Percentiles rank a stretch among this genome's conserved stretches.
Evolutionary conservation across 2,888 invertebrate species (phyloP).

Genomic region (Meghimatium bilineatum): DNA sequence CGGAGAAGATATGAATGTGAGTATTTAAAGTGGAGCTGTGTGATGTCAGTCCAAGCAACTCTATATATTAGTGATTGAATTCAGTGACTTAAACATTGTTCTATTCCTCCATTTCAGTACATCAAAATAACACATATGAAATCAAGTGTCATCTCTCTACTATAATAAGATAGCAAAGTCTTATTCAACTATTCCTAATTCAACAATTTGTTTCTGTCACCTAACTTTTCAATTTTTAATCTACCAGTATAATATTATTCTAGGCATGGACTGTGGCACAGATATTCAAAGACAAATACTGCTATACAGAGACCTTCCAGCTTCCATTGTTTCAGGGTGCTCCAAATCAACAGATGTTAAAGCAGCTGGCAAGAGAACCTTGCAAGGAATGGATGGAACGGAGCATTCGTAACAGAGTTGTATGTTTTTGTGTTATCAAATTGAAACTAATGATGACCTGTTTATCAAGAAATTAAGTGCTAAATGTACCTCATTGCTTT

Average conservation of each 20-base stretch:
- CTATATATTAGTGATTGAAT: too few relatives aligned
- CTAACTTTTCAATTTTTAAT: background rate
- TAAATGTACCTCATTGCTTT: too few relatives aligned
- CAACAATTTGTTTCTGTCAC: background rate
- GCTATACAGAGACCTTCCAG: slow-evolving; percentile 71
- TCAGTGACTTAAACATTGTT: too few relatives aligned
- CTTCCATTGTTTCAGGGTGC: slow-evolving; percentile 73
- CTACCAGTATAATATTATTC: background rate
- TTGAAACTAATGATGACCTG: too few relatives aligned
- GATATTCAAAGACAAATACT: slow-evolving; percentile 73
- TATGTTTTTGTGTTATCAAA: slow-evolving; percentile 52
- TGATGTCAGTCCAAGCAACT: too few relatives aligned
- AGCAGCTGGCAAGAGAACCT: slow-evolving; percentile 71
- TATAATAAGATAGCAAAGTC: too few relatives aligned
- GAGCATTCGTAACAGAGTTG: slow-evolving; percentile 66
- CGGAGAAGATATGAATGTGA: too few relatives aligned
- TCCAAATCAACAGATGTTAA: slow-evolving; percentile 69
- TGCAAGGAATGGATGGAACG: slow-evolving; percentile 73
- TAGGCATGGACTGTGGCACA: slow-evolving; percentile 76
- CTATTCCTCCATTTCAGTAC: too few relatives aligned
- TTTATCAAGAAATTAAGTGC: too few relatives aligned
- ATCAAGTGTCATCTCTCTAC: too few relatives aligned
- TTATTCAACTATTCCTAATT: background rate
- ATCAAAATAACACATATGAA: too few relatives aligned
- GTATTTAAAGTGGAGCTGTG: too few relatives aligned